Evolutionary conservation across 2,113 vertebrate genomes (phyloP), one percentile per base, ranked within the genome.

Genomic region (Zosterops hypoxanthus): DNA sequence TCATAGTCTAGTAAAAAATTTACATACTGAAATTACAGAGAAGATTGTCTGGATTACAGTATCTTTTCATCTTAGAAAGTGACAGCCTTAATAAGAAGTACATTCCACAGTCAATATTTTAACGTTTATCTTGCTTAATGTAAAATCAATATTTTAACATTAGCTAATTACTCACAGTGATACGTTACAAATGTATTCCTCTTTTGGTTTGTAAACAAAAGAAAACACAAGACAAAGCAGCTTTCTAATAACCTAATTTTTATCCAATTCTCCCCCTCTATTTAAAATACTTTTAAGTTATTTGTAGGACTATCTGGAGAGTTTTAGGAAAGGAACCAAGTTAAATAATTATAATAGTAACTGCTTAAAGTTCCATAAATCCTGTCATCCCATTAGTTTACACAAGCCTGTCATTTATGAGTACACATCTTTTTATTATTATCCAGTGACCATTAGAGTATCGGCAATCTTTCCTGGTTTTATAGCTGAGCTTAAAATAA

Each of bases 101-200:
- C 34, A 91, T 92, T 95, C 61, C 15, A 21, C 52, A 96, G 78
- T 92, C 95, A 97, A 90, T 97, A 97, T 76, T 84, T 94, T 63
- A 94, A 46, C 1, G 1, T 97, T 96, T 95, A 73, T 95, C 92
- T 96, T 96, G 36, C 53, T 90, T 97, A 97, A 96, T 95, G 55
- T 93, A 95, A 96, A 98, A 98, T 98, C 97, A 96, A 94, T 97
- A 90, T 81, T 94, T 97, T 92, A 96, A 87, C 59, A 71, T 93
- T 76, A 96, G 61, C 33, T 97, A 97, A 97, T 97, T 97, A 94
- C 17, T 90, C 28, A 68, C 23, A 77, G n/a, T 44, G 88, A 92
- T 96, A 97, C 72, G 49, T 77, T 96, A 91, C 50, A 94, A 96
- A 97, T 76, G 9, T 44, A 64, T 36, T 81, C 64, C 82, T 68